phyloP scores from a whole-genome alignment of 2,888 invertebrate genomes.

The Syritta pipiens region DNA sequence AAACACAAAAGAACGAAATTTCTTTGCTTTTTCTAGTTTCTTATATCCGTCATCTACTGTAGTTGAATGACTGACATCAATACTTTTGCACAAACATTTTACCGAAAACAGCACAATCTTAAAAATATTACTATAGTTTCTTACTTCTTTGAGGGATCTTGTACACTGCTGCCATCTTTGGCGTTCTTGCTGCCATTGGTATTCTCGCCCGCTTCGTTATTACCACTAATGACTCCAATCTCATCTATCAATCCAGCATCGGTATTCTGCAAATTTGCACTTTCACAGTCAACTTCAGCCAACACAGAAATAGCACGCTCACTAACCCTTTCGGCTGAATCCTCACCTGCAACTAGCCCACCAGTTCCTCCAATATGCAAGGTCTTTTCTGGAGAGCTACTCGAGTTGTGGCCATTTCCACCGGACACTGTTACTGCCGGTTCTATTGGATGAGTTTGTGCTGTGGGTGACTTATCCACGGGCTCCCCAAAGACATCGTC shows the following conservation, averaged over 20 bases:
- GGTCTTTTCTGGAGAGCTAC: slow-evolving; percentile 50
- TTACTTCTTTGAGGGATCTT: slow-evolving; percentile 23
- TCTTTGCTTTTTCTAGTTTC: too few relatives aligned
- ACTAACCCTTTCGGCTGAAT: slow-evolving; percentile 78
- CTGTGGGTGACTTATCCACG: slow-evolving; percentile 74
- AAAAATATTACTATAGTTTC: too few relatives aligned
- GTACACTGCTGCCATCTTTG: not conserved
- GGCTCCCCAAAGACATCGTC: slow-evolving; percentile 68
- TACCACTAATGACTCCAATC: slow-evolving; percentile 6
- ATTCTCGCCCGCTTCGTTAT: slow-evolving; percentile 18
- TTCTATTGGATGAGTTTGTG: slow-evolving; percentile 77
- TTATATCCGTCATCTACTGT: too few relatives aligned
- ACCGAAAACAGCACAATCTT: not conserved
- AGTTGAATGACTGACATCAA: not conserved
- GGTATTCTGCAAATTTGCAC: slow-evolving; percentile 80
- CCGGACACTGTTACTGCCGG: slow-evolving; percentile 76
- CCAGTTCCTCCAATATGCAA: slow-evolving; percentile 12
- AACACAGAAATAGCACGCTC: slow-evolving; percentile 81
- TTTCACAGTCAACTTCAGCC: slow-evolving; percentile 83
- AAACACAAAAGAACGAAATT: too few relatives aligned
- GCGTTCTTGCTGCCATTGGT: slow-evolving; percentile 1
- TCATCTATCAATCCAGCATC: slow-evolving; percentile 57
- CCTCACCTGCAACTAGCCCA: slow-evolving; percentile 55
- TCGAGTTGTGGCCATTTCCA: slow-evolving; percentile 37
- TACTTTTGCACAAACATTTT: not conserved